Evolutionary conservation across 2,797 vertebrate species (phyloP).

Genomic region (Australoheros facetus): DNA sequence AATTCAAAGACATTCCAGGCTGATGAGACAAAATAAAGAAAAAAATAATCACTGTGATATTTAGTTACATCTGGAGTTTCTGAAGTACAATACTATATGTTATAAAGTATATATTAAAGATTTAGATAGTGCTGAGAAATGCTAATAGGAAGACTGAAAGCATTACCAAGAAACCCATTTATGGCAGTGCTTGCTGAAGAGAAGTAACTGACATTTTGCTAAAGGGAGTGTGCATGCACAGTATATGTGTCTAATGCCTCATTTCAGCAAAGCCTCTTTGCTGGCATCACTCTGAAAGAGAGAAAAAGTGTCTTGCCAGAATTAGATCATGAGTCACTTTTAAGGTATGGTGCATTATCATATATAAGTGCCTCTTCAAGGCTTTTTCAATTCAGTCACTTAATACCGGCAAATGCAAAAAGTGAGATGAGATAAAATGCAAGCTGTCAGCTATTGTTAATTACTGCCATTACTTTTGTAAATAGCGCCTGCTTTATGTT

Average conservation of each 20-base stretch:
- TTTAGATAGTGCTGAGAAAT: neutral
- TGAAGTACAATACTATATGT: neutral
- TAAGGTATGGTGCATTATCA: neutral
- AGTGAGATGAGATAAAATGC: neutral
- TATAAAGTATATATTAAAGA: neutral
- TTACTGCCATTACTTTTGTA: slow-evolving; percentile 2
- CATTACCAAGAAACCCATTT: neutral
- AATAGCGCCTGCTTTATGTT: neutral
- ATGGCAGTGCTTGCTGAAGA: neutral
- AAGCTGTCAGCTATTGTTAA: neutral
- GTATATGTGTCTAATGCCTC: neutral
- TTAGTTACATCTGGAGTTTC: neutral
- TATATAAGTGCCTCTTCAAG: slow-evolving; percentile 17
- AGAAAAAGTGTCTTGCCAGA: neutral
- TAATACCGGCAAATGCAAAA: neutral
- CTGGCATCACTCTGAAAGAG: neutral
- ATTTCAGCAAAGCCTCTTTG: slow-evolving; percentile 4
- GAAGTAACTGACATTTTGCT: neutral
- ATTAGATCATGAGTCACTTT: slow-evolving; percentile 18
- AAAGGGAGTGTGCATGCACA: neutral
- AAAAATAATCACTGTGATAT: neutral
- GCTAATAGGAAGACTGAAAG: neutral
- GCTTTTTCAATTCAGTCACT: neutral
- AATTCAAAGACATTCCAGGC: neutral
- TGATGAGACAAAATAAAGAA: neutral